Evolutionary conservation across 2,888 invertebrate species (phyloP).

Genomic region (Lithosia quadra): DNA sequence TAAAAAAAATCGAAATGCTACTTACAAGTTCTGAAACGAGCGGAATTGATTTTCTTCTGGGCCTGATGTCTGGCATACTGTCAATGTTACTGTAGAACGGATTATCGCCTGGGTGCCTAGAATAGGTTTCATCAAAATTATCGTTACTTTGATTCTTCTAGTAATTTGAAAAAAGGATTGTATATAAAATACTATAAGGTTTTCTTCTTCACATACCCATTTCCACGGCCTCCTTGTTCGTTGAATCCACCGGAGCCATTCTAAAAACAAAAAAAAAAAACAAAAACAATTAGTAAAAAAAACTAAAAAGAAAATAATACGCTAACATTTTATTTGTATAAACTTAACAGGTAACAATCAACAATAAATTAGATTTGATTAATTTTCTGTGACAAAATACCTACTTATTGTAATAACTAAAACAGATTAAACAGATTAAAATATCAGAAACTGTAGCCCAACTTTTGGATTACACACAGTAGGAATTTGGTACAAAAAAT

Average conservation of each 20-base stretch:
- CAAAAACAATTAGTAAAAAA: constrained; percentile 62
- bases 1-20: constrained; percentile 63
- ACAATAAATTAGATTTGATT: constrained; percentile 25
- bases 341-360: constrained; percentile 52
- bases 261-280: constrained; percentile 90
- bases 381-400: constrained; percentile 41
- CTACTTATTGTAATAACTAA: too few relatives aligned
- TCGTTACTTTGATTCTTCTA: too few relatives aligned
- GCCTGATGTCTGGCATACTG: constrained; percentile 99
- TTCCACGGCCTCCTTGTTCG: constrained; percentile 92
- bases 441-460: neutral
- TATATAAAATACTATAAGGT: neutral
- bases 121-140: constrained; percentile 23
- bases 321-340: constrained; percentile 66
- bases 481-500: constrained; percentile 41
- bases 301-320: constrained; percentile 69
- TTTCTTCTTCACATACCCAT: constrained; percentile 90
- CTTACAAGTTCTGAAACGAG: constrained; percentile 99
- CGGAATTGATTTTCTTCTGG: constrained; percentile 98
- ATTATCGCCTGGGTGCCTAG: constrained; percentile 96
- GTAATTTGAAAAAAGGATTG: too few relatives aligned
- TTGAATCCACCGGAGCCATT: constrained; percentile 94
- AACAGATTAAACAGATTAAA: neutral
- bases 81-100: constrained; percentile 99
- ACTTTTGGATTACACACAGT: neutral